Evolutionary conservation across 2,113 vertebrate genomes (phyloP).

Genomic region (Fukomys damarensis): DNA sequence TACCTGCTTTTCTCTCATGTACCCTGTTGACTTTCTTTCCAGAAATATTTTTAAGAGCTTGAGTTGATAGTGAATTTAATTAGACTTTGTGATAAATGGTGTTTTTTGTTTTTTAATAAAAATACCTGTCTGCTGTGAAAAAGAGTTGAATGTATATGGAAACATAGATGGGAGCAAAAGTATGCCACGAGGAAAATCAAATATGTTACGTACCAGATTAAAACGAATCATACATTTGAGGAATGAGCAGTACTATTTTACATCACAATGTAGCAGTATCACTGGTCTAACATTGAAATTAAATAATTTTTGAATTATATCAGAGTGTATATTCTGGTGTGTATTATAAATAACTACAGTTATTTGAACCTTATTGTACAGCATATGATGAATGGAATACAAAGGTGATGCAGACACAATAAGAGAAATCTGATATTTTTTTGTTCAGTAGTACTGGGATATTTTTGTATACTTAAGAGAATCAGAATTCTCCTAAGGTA

Average conservation of each 20-base stretch:
- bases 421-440: neutral
- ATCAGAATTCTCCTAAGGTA: neutral
- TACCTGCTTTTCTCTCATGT: conserved; percentile 31
- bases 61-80: conserved; percentile 66
- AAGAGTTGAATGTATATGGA: neutral
- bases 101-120: conserved; percentile 64
- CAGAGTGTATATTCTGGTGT: neutral
- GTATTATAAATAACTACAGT: neutral
- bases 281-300: neutral
- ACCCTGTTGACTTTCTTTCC: conserved; percentile 65
- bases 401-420: neutral
- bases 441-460: neutral
- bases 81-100: conserved; percentile 67
- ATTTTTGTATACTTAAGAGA: neutral
- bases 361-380: neutral
- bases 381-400: neutral
- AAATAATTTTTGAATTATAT: neutral
- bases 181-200: neutral
- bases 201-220: neutral
- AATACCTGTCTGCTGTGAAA: conserved; percentile 63
- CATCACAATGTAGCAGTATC: neutral
- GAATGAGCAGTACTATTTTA: neutral
- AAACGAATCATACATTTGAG: neutral
- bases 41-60: conserved; percentile 48
- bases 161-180: neutral